These are phyloP conservation scores for Delia radicum DNA, from an alignment of 1,140 invertebrate species.

Conservation along the genomic window DNA sequence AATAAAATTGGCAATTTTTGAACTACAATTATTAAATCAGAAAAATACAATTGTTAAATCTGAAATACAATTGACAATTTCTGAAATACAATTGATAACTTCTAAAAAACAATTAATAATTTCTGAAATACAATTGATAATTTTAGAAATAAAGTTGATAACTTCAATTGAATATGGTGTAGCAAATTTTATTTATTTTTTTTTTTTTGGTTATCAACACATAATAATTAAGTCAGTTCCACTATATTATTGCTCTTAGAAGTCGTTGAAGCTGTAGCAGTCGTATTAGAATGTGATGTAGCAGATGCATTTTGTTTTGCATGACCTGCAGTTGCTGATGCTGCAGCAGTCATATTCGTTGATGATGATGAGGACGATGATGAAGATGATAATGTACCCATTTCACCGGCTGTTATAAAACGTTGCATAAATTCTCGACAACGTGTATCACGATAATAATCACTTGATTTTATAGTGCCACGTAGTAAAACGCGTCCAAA, in stretches of 20 bases:
- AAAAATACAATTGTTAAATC: no score
- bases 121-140: no score
- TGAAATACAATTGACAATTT: no score
- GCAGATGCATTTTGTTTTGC: neutral
- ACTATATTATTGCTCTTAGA: neutral
- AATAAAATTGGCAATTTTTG: no score
- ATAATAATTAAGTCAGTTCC: neutral
- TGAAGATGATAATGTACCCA: constrained; percentile 24
- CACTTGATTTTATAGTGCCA: constrained; percentile 27
- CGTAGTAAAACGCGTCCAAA: constrained; percentile 48
- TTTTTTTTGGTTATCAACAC: no score
- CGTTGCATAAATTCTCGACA: constrained; percentile 46
- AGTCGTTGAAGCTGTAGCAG: no score
- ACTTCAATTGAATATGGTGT: no score
- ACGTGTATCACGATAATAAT: constrained; percentile 37
- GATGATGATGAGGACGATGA: neutral
- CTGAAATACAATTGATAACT: neutral
- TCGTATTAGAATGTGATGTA: neutral
- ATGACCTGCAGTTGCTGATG: neutral
- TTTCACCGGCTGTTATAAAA: constrained; percentile 35
- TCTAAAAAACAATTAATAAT: no score
- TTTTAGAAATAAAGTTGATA: no score
- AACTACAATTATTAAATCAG: no score
- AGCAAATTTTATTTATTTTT: no score
- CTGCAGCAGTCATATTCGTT: neutral